Evolutionary conservation across 2,888 invertebrate species (phyloP), one percentile per base, ranked within the genome.

Genomic region (Xylota sylvarum): DNA sequence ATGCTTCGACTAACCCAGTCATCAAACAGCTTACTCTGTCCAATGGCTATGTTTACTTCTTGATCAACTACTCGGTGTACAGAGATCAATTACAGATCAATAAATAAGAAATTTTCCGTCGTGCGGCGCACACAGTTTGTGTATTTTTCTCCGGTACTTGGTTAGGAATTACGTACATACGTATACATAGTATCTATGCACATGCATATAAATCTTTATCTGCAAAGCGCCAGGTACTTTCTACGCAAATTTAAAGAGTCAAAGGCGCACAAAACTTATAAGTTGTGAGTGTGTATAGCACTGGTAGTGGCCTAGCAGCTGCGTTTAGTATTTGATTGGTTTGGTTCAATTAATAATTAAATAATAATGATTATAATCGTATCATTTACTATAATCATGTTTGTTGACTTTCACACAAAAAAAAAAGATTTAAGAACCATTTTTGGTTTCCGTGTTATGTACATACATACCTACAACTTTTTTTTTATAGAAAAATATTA

Each of bases 11-110:
- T 64, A 58, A 73, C 58, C 56, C 55, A 78, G 32, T 56, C 62
- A 55, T 62, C 43, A 43, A 78, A 69, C 40, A 60, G 40, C 70
- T 55, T 52, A 72, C 78, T 23, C 27, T 27, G 27, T 14, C 32
- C 32, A 30, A 32, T 56, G n/a, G 12, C 2, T 43, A 12, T 40
- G 55, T 14, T 37, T 30, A 35, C 17, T 35, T 56, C 73, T 72
- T 72, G 50, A 40, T 27, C 35, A 76, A 43, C 40, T 43, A 48
- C 50, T 69, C n/a, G 40, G 67, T 55, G 35, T 46, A 50, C 14
- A 43, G 5, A 70, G 58, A 77, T 76, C 79, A 84, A 84, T 84
- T 87, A 84, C 82, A 72, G 56, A 84, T 76, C 72, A 62, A 87
- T 87, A 87, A 83, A 79, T 69, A 79, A 83, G 48, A 70, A 83